Percentiles rank a stretch among this genome's conserved stretches.
Conservation (phyloP, 2,113 vertebrate species). For the Sinosuthora webbiana region DNA sequence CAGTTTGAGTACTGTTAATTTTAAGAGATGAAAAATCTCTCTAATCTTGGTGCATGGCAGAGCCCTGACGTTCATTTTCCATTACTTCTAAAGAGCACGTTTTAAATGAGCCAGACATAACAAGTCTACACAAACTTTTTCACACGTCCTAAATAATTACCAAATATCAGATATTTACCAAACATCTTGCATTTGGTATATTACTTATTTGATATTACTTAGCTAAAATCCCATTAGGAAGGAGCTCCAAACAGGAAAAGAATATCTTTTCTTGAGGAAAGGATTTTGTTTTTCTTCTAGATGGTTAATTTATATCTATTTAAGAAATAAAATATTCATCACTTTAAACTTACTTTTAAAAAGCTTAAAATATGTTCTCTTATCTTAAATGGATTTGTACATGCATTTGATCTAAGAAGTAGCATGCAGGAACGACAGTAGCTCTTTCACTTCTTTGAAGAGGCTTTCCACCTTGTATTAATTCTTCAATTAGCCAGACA, state of each 20-base stretch:
- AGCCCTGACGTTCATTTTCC: background rate
- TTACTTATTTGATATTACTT: background rate
- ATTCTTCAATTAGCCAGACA: background rate
- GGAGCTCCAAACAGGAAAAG: background rate
- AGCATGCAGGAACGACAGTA: background rate
- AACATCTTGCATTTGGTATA: background rate
- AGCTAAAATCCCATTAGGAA: background rate
- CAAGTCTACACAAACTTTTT: background rate
- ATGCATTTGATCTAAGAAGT: background rate
- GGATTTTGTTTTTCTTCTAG: background rate
- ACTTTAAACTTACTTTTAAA: background rate
- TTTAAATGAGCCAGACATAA: background rate
- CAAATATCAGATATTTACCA: background rate
- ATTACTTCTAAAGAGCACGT: background rate
- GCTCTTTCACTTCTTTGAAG: background rate
- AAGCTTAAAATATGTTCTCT: background rate
- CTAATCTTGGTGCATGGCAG: fast-evolving
- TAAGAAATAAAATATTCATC: background rate
- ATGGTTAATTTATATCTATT: background rate
- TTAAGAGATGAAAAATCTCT: background rate
- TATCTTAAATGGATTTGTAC: background rate
- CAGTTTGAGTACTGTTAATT: background rate
- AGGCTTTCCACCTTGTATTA: background rate
- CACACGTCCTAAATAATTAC: background rate
- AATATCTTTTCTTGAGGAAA: background rate